Percentiles rank a stretch among this genome's conserved stretches.
phyloP scores from a whole-genome alignment of 2,797 vertebrate genomes.

The Cryptoblepharus egeriae region DNA sequence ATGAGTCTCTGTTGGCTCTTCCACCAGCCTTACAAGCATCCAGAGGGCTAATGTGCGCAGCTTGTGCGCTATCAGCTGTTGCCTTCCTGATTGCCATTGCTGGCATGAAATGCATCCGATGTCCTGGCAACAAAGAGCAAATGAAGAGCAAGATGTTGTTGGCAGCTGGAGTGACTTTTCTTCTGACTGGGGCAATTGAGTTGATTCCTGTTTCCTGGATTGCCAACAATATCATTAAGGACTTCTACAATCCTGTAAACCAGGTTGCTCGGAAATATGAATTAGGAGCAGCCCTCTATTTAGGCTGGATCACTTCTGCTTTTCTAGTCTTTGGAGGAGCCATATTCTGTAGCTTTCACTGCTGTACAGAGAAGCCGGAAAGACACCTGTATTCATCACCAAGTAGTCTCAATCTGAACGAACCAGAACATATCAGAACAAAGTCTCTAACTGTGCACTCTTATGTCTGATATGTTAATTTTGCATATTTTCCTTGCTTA shows the following conservation, averaged over 20 bases:
- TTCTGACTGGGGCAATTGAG: conserved; percentile 81
- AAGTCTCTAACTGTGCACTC: not conserved
- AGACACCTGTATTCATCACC: conserved; percentile 1
- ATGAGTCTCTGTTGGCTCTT: conserved; percentile 78
- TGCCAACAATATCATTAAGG: conserved; percentile 83
- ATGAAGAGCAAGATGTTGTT: conserved; percentile 76
- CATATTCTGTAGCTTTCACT: conserved; percentile 70
- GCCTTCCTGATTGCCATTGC: conserved; percentile 82
- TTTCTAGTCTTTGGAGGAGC: conserved; percentile 81
- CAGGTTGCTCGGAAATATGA: conserved; percentile 85
- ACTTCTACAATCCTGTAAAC: conserved; percentile 88
- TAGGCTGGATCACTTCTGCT: conserved; percentile 86
- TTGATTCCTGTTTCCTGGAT: conserved; percentile 92
- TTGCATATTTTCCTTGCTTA: not conserved
- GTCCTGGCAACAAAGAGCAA: conserved; percentile 70
- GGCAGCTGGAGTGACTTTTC: conserved; percentile 81
- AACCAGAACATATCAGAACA: not conserved
- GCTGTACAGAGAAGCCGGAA: conserved; percentile 55
- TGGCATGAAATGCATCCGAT: conserved; percentile 83
- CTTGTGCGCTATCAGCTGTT: conserved; percentile 71
- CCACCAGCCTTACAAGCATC: conserved; percentile 79
- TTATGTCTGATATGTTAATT: conserved; percentile 52
- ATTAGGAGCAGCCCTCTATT: conserved; percentile 91
- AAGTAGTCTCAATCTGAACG: not conserved
- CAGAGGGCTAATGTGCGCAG: conserved; percentile 88